Conservation (phyloP, 2,888 invertebrate genomes). For the Axea sp. region DNA sequence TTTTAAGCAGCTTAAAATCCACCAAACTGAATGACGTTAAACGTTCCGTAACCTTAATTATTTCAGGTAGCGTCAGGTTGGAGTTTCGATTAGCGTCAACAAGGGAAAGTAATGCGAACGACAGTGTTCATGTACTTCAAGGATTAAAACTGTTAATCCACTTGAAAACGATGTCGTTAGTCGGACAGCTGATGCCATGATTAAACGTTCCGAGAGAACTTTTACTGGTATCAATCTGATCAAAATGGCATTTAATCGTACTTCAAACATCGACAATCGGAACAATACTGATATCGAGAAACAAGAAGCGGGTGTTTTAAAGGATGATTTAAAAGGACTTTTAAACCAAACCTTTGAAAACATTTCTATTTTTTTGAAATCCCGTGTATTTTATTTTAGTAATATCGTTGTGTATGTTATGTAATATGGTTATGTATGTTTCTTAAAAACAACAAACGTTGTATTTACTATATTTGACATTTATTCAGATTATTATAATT, state of each 20-base stretch:
- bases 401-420: no score
- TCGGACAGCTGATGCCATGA: slow-evolving; percentile 23
- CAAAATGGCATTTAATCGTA: slow-evolving; percentile 18
- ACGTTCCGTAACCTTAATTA: slow-evolving; percentile 38
- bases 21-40: slow-evolving; percentile 10
- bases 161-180: slow-evolving; percentile 55
- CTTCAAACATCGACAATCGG: neutral
- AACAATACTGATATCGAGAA: neutral
- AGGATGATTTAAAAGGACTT: no score
- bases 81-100: slow-evolving; percentile 42
- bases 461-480: no score
- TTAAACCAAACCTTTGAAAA: no score
- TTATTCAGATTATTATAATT: no score
- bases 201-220: slow-evolving; percentile 40
- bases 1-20: slow-evolving; percentile 24
- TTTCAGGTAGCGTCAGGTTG: slow-evolving; percentile 34
- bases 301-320: neutral
- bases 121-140: slow-evolving; percentile 38
- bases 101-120: slow-evolving; percentile 25
- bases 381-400: no score
- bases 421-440: no score
- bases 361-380: no score
- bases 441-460: no score
- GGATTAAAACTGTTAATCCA: slow-evolving; percentile 56
- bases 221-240: slow-evolving; percentile 26